Conservation (phyloP, 2,113 vertebrate genomes). For the Heloderma charlesbogerti region DNA sequence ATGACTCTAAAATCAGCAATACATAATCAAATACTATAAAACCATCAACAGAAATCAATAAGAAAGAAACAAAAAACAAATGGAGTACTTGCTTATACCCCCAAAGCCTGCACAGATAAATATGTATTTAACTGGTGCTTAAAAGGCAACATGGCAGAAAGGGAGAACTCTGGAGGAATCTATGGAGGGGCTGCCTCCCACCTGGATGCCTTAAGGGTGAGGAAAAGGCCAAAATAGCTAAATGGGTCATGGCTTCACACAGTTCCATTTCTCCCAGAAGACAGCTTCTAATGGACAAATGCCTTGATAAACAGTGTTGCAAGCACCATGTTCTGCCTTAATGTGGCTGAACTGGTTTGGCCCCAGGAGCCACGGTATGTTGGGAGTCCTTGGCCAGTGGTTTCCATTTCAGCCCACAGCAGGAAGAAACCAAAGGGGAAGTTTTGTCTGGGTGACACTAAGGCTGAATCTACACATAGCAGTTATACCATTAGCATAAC, state of each 20-base stretch:
- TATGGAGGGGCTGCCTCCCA: neutral
- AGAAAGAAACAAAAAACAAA: no score
- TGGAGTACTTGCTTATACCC: no score
- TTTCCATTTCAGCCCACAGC: neutral
- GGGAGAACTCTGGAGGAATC: neutral
- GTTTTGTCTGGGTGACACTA: rapidly evolving
- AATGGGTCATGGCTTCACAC: neutral
- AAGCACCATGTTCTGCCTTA: neutral
- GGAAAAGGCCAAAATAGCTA: neutral
- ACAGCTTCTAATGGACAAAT: neutral
- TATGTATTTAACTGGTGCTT: no score
- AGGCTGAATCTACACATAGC: no score
- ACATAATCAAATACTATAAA: no score
- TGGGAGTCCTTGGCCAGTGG: no score
- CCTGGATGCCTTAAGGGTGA: neutral
- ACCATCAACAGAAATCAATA: no score
- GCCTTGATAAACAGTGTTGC: neutral
- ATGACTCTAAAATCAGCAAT: no score
- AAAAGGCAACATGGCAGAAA: neutral
- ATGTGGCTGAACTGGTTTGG: neutral
- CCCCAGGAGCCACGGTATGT: neutral
- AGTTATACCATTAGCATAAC: no score
- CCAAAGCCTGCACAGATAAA: no score
- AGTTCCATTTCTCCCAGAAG: neutral
- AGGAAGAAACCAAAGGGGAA: neutral